Evolutionary conservation across 2,113 vertebrate genomes (phyloP).

Genomic region (Phyllopteryx taeniolatus): DNA sequence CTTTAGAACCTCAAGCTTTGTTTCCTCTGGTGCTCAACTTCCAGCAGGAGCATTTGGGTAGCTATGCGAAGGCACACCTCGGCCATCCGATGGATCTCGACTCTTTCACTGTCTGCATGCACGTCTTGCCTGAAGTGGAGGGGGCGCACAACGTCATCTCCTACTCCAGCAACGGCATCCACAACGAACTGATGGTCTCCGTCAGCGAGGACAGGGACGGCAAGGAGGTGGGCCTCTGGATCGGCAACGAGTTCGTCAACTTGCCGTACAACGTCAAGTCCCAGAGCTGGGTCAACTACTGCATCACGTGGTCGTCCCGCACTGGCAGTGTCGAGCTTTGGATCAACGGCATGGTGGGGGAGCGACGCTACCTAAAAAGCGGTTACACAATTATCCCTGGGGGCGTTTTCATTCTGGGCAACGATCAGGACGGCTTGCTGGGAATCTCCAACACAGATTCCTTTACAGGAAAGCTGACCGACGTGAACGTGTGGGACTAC

Average conservation of each 20-base stretch:
- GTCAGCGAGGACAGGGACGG: constrained; percentile 44
- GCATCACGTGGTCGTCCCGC: constrained; percentile 75
- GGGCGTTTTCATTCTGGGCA: constrained; percentile 74
- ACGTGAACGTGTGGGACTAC: constrained; percentile 78
- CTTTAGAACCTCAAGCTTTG: constrained; percentile 49
- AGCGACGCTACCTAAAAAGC: constrained; percentile 54
- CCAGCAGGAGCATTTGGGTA: constrained; percentile 57
- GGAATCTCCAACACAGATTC: constrained; percentile 70
- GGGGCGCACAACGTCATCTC: constrained; percentile 72
- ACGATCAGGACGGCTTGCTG: constrained; percentile 72
- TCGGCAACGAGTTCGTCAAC: constrained; percentile 74
- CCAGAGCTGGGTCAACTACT: constrained; percentile 76
- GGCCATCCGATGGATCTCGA: constrained; percentile 62
- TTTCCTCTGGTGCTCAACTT: constrained; percentile 78
- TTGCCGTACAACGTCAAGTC: constrained; percentile 63
- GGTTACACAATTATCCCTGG: constrained; percentile 63
- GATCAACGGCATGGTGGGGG: constrained; percentile 72
- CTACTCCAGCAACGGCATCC: constrained; percentile 68
- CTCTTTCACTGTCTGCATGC: constrained; percentile 78
- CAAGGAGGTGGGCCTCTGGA: constrained; percentile 69
- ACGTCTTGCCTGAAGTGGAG: constrained; percentile 34
- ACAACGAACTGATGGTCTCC: constrained; percentile 75
- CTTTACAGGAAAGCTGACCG: constrained; percentile 74
- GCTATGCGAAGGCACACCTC: constrained; percentile 67
- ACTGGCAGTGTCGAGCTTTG: constrained; percentile 64